Evolutionary conservation across 1,140 invertebrate species (phyloP), one percentile per base, ranked within the genome.

Genomic region (Camponotus floridanus): DNA sequence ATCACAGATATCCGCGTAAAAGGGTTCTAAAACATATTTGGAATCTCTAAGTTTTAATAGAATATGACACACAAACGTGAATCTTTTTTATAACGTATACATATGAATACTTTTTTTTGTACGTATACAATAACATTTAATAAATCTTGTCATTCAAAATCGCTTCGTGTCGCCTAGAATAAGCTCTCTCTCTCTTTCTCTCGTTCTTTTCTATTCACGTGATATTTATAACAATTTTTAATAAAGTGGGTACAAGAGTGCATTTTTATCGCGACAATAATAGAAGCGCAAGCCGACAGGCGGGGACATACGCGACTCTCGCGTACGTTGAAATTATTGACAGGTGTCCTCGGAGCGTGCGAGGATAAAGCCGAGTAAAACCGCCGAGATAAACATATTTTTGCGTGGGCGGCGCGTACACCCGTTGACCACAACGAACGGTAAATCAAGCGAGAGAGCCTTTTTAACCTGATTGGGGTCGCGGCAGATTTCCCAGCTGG

Each of bases 381-480:
- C 48, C 6, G 42, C 9, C 26, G 26, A 26, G 48, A 51, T 15
- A 51, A 51, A 51, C 48, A 18, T 51, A 51, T 51, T 18, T 51
- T 51, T 51, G 48, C 48, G 48, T 51, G 18, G 67, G 21, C 42
- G 67, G 57, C 64, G 45, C 64, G 48, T 36, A 11, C 31, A 11
- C 36, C 45, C 15, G 18, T 48, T 42, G 48, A 55, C 78, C 21
- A 70, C 36, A 70, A 57, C 64, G 36, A 80, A 80, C 78, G 78
- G 64, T 80, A 80, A 80, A 80, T 80, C 78, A 42, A 15, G 65
- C 48, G 48, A 80, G 76, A 42, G 64, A 57, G 36, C 21, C 31
- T 36, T 70, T 51, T 70, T 57, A 80, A 80, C 65, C 36, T 13
- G 65, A 80, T 80, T 68, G 64, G 48, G 64, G 64, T 80, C 78